Evolutionary conservation across 2,888 invertebrate species (phyloP), one percentile per base, ranked within the genome.

Genomic region (Molorchus minor): DNA sequence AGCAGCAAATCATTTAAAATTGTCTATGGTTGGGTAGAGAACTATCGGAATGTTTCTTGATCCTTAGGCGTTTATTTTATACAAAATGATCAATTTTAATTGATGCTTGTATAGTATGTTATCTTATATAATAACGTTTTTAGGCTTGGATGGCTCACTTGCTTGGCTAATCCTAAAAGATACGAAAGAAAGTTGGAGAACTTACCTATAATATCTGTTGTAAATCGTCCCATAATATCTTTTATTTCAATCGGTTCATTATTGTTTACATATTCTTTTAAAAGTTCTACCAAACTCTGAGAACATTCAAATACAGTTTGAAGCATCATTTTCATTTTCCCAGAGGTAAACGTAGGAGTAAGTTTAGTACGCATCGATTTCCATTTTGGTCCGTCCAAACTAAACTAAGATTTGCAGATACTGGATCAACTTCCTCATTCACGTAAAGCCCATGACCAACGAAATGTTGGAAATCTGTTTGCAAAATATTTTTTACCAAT

Each of bases 151-250:
- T n/a, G n/a, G n/a, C n/a, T n/a, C n/a, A n/a, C n/a, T n/a, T n/a
- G n/a, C n/a, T n/a, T n/a, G n/a, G n/a, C n/a, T n/a, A n/a, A n/a
- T n/a, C n/a, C n/a, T n/a, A n/a, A n/a, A n/a, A n/a, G n/a, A n/a
- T n/a, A n/a, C n/a, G n/a, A n/a, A n/a, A n/a, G n/a, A n/a, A n/a
- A n/a, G n/a, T n/a, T n/a, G n/a, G n/a, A n/a, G n/a, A n/a, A 25
- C 12, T 16, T 35, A 0, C 83, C 84, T 29, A 86, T 84, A 1
- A 85, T 82, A 68, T 86, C 86, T 79, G 84, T 84, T 0, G 84
- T 81, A 65, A 83, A 86, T 60, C 82, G 82, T 1, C 83, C 84
- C 82, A 44, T 83, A 38, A 57, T 77, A 21, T 85, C 83, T 1
- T 83, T 71, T 19, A 69, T 68, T 0, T 65, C 59, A 4, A 66